Evolutionary conservation across 2,797 vertebrate genomes (phyloP).

Genomic region (Percopsis omiscomaycus): DNA sequence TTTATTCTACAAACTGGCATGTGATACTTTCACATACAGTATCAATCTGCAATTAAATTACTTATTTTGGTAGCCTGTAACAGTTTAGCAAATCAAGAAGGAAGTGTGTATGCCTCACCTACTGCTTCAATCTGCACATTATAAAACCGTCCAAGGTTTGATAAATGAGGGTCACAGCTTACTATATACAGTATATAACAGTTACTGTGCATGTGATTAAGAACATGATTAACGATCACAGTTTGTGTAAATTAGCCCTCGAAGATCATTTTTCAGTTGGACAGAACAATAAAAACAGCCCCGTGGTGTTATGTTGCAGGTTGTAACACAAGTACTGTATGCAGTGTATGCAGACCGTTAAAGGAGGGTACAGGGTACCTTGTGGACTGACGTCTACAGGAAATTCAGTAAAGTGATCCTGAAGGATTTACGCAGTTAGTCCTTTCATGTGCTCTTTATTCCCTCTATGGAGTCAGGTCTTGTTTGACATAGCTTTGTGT

Average conservation of each 20-base stretch:
- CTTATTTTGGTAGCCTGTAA: too few relatives aligned
- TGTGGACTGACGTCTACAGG: conserved; percentile 16
- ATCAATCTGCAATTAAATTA: too few relatives aligned
- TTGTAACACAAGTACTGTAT: conserved; percentile 23
- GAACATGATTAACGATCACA: not conserved
- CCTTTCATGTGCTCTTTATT: conserved; percentile 7
- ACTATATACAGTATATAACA: too few relatives aligned
- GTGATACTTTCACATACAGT: too few relatives aligned
- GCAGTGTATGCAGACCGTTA: not conserved
- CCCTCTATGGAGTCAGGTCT: conserved; percentile 12
- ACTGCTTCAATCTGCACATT: too few relatives aligned
- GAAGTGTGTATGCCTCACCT: too few relatives aligned
- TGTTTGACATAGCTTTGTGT: conserved; percentile 18
- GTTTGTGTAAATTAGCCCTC: not conserved
- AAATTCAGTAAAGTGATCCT: conserved; percentile 35
- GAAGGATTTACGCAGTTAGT: conserved; percentile 1
- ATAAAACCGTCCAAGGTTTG: too few relatives aligned
- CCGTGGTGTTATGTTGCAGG: conserved; percentile 27
- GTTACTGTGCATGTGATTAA: too few relatives aligned
- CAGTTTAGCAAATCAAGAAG: too few relatives aligned
- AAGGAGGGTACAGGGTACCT: conserved; percentile 2
- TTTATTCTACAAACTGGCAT: too few relatives aligned
- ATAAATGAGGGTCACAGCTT: too few relatives aligned
- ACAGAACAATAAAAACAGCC: not conserved
- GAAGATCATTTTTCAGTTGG: not conserved